A percentile compares a stretch with the other conserved stretches of the same genome.
Evolutionary conservation across 2,888 invertebrate species (phyloP).

Genomic region (Dolichomitus sp.): DNA sequence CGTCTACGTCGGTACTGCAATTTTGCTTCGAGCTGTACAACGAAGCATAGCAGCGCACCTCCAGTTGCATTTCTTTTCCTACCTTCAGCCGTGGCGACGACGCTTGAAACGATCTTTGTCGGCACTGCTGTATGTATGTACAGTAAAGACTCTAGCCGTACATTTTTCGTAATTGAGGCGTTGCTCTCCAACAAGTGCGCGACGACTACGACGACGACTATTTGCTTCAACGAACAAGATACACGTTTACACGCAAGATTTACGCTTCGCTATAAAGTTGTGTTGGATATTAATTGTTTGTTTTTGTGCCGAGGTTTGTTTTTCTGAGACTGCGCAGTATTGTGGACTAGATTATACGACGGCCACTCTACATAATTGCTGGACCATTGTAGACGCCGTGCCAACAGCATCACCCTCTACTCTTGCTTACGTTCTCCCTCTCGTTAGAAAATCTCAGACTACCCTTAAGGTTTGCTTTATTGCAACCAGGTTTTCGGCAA

Average conservation of each 20-base stretch:
- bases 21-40: conserved; percentile 6
- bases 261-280: conserved; percentile 42
- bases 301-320: neutral
- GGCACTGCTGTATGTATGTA: conserved; percentile 27
- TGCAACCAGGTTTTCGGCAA: conserved; percentile 11
- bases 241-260: conserved; percentile 43
- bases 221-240: conserved; percentile 53
- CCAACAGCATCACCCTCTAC: conserved; percentile 29
- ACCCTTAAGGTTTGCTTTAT: conserved; percentile 12
- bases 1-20: conserved; percentile 8
- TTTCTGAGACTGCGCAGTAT: conserved; percentile 46
- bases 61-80: conserved; percentile 14
- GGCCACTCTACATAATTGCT: conserved; percentile 81
- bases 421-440: conserved; percentile 55
- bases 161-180: conserved; percentile 65
- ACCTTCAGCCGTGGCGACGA: conserved; percentile 30
- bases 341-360: conserved; percentile 70
- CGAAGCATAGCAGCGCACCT: conserved; percentile 13
- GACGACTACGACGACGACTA: conserved; percentile 60
- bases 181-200: conserved; percentile 75
- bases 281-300: neutral
- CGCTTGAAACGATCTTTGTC: conserved; percentile 30
- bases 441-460: conserved; percentile 44
- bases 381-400: conserved; percentile 70
- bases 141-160: conserved; percentile 8